These are phyloP conservation scores for Cydia fagiglandana DNA, from an alignment of 1,140 invertebrate species.

Conservation along the genomic window DNA sequence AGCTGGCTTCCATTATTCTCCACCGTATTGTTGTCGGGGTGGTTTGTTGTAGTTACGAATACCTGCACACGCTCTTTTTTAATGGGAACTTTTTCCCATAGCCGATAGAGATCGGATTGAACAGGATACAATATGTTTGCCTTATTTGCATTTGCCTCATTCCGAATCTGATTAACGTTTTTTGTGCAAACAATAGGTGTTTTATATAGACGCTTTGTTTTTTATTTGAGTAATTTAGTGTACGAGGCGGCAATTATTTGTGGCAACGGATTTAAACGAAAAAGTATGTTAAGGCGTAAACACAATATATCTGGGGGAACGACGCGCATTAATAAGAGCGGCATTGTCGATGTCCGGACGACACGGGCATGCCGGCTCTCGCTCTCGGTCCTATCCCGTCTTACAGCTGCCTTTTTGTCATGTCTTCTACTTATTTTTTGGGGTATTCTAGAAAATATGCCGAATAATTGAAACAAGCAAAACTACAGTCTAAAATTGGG, in stretches of 20 bases:
- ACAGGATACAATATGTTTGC: constrained; percentile 40
- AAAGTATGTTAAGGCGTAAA: constrained; percentile 23
- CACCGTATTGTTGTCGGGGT: constrained; percentile 64
- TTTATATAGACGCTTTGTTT: constrained; percentile 24
- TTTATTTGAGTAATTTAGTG: constrained; percentile 24
- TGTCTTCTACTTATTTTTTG: neutral
- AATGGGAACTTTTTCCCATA: constrained; percentile 50
- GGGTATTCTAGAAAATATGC: no score
- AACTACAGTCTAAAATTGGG: no score
- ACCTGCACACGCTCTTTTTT: constrained; percentile 53
- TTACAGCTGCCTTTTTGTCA: constrained; percentile 13
- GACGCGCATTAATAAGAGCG: constrained; percentile 28
- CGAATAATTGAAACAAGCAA: no score
- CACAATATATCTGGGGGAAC: constrained; percentile 32
- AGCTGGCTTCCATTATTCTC: constrained; percentile 76
- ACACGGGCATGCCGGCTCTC: neutral
- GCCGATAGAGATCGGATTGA: constrained; percentile 48
- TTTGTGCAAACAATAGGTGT: constrained; percentile 14
- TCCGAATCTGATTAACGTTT: constrained; percentile 23
- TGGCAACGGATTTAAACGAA: constrained; percentile 30
- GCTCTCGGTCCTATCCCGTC: neutral
- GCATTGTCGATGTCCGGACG: constrained; percentile 8
- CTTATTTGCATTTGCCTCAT: constrained; percentile 42
- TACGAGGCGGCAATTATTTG: constrained; percentile 18
- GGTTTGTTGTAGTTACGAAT: constrained; percentile 48